Evolutionary conservation across 1,140 invertebrate species (phyloP), one percentile per base, ranked within the genome.

Genomic region (Magallana gigas): DNA sequence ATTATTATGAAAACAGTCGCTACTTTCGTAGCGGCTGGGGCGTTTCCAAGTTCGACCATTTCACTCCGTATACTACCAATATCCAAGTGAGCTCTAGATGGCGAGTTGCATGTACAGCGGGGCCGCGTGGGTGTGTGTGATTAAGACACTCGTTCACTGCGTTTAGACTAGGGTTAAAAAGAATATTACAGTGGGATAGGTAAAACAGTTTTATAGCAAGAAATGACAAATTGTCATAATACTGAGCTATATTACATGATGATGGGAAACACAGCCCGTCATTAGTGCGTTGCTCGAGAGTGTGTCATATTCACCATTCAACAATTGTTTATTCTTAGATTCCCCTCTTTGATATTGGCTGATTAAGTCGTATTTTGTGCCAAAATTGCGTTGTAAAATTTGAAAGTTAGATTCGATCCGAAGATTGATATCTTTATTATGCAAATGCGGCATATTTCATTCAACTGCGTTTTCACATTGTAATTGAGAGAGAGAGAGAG

Each of bases 181-280:
- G 6, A 71, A 18, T 8, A 12, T 29, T 36, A 12, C 14, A 8
- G 18, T 23, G 23, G 8, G 5, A 29, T 11, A 29, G 23, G 11
- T 76, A 7, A n/a, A 16, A 0, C 18, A 8, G 68, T 76, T 76
- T 76, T 76, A 29, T 29, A 11, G 23, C 36, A 23, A 29, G 23
- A 29, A 9, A 76, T 76, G 68, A 76, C 68, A 76, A 76, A 76
- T 71, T 76, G 68, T 36, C 68, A 76, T 29, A 76, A 29, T 0
- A 7, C 8, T 64, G 8, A n/a, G n/a, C 18, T 64, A 23, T 48
- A 48, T 48, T 48, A 18, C 18, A 18, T 18, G 64, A 18, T 68
- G n/a, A 18, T 76, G 36, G 9, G 14, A 76, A 76, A 76, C 68
- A 76, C 11, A 4, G 36, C 2, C 36, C 36, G 5, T 48, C 36